These are phyloP conservation scores for Oryctolagus cuniculus DNA, from an alignment of 2,113 vertebrate species.

Conservation along the genomic window DNA sequence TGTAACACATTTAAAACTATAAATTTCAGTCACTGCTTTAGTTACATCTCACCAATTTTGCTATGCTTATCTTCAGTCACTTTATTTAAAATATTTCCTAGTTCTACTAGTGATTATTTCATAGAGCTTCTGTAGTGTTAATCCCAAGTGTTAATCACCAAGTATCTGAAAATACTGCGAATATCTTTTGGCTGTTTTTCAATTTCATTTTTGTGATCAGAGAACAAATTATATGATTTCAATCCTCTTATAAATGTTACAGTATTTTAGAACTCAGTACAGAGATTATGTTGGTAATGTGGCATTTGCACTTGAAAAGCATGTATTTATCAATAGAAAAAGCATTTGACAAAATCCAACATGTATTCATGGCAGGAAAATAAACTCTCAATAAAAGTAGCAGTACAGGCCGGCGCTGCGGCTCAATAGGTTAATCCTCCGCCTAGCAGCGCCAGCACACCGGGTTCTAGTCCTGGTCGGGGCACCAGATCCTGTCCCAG, in stretches of 20 bases:
- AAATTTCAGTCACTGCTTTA: slow-evolving; percentile 12
- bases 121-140: background rate
- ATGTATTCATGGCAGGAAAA: background rate
- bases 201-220: background rate
- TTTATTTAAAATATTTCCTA: background rate
- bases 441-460: no score
- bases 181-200: background rate
- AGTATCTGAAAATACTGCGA: background rate
- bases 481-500: no score
- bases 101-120: background rate
- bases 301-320: background rate
- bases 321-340: background rate
- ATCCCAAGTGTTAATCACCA: background rate
- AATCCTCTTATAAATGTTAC: background rate
- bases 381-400: background rate
- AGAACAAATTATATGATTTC: background rate
- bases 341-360: background rate
- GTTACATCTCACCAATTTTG: background rate
- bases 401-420: no score
- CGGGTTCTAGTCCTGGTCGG: no score
- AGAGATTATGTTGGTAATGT: background rate
- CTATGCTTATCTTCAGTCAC: background rate
- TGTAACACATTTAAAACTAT: background rate
- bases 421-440: no score
- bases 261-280: background rate